phyloP scores from a whole-genome alignment of 1,140 invertebrate species.

The Geopemphigus sp. region DNA sequence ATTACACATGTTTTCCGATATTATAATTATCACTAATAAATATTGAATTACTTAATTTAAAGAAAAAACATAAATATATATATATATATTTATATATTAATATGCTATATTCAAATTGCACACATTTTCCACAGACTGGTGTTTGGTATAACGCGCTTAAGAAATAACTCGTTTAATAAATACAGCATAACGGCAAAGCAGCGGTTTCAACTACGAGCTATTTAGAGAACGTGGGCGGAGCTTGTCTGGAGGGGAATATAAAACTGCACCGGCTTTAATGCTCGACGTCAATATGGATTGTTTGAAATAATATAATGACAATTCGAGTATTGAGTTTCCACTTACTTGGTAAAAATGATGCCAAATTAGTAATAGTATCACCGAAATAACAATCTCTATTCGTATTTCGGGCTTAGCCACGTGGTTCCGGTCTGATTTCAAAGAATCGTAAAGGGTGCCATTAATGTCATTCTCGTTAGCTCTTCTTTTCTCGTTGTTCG shows the following conservation, averaged over 20 bases:
- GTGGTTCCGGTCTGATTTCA: constrained; percentile 26
- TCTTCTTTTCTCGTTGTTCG: constrained; percentile 23
- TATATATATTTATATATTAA: too few relatives aligned
- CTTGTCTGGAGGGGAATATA: constrained; percentile 18
- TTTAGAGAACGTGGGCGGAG: constrained; percentile 47
- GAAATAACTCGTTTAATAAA: constrained; percentile 26
- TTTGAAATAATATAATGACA: constrained; percentile 8
- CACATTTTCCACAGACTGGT: not conserved
- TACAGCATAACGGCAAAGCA: not conserved
- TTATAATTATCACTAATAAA: too few relatives aligned
- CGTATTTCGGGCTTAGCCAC: not conserved
- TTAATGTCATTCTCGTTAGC: not conserved
- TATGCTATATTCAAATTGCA: not conserved
- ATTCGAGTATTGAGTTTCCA: not conserved
- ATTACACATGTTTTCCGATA: too few relatives aligned
- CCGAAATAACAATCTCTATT: not conserved
- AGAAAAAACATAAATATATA: too few relatives aligned
- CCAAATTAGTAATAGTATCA: constrained; percentile 31
- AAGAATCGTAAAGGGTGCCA: constrained; percentile 18
- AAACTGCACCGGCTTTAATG: not conserved
- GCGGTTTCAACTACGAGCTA: constrained; percentile 10
- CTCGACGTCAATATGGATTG: constrained; percentile 1
- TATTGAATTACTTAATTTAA: too few relatives aligned
- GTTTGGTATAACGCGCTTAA: constrained; percentile 6
- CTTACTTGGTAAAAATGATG: constrained; percentile 34